A percentile compares a stretch with the other conserved stretches of the same genome.
Evolutionary conservation across 2,797 vertebrate genomes (phyloP).

Genomic region (Picus viridis): DNA sequence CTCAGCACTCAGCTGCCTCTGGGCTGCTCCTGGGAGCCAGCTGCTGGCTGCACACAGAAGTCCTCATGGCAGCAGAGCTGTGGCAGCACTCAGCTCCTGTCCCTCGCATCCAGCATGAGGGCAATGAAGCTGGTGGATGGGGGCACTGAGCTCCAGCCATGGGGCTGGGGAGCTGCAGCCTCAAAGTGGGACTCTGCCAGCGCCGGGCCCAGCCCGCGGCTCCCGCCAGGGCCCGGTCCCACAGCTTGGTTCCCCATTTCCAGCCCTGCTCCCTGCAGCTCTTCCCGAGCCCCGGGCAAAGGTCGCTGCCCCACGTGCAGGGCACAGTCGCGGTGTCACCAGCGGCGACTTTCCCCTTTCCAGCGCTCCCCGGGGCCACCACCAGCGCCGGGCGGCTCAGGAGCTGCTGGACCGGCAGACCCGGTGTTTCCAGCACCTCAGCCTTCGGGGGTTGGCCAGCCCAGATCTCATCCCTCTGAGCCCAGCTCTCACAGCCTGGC

Average conservation of each 20-base stretch:
- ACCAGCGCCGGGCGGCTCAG: background rate
- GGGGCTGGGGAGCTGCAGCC: background rate
- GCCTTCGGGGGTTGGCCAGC: background rate
- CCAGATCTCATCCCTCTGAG: background rate
- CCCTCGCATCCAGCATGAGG: background rate
- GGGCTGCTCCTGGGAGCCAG: too few relatives aligned
- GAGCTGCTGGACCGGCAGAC: background rate
- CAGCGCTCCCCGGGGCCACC: background rate
- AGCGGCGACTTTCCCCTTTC: background rate
- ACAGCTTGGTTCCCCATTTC: too few relatives aligned
- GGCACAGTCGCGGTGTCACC: background rate
- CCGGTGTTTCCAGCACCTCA: background rate
- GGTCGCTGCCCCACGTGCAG: background rate
- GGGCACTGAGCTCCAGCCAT: background rate
- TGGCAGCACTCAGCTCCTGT: background rate
- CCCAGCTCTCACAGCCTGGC: background rate
- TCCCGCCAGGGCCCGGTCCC: background rate
- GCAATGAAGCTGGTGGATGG: fast-evolving
- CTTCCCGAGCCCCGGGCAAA: background rate
- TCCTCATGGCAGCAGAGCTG: background rate
- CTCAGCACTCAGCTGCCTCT: too few relatives aligned
- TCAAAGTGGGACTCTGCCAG: background rate
- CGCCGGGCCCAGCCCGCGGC: fast-evolving
- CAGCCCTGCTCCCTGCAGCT: too few relatives aligned
- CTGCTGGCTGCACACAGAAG: background rate